Percentiles rank a stretch among this genome's conserved stretches.
These are phyloP conservation scores for Pardalotus punctatus DNA, from an alignment of 2,113 vertebrate species.

Conservation along the genomic window DNA sequence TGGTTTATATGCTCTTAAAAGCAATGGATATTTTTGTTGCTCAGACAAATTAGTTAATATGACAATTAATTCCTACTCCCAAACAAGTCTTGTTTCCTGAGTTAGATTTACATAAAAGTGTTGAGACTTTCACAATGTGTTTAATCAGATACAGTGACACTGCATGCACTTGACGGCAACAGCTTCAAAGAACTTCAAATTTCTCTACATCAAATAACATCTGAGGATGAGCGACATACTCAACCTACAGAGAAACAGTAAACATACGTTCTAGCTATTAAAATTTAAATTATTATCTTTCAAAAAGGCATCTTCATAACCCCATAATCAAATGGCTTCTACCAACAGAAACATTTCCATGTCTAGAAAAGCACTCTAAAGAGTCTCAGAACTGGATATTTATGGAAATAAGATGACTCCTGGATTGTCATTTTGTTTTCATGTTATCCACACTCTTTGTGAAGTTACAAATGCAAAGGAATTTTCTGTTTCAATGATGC, in stretches of 20 bases:
- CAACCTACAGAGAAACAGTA: conserved; percentile 41
- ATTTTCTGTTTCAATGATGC: not conserved
- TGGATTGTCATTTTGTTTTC: conserved; percentile 44
- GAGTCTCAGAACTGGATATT: conserved; percentile 27
- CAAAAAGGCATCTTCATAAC: conserved; percentile 32
- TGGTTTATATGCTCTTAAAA: not conserved
- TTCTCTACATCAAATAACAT: conserved; percentile 54
- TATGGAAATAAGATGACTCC: conserved; percentile 42
- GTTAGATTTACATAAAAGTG: not conserved
- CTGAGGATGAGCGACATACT: not conserved
- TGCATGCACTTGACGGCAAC: conserved; percentile 31
- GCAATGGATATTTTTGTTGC: not conserved
- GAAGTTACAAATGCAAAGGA: conserved; percentile 26
- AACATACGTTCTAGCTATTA: conserved; percentile 41
- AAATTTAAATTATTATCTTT: conserved; percentile 51
- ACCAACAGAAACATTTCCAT: conserved; percentile 13
- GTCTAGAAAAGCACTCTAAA: conserved; percentile 15
- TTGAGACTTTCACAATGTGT: not conserved
- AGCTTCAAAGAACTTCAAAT: conserved; percentile 58
- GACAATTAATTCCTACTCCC: not conserved
- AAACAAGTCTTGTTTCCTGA: not conserved
- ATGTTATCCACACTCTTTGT: not conserved
- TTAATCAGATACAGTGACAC: conserved; percentile 19
- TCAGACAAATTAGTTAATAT: conserved; percentile 4
- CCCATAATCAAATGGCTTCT: conserved; percentile 38